phyloP scores from a whole-genome alignment of 2,888 invertebrate genomes.

The Lepidochrysops patricia region DNA sequence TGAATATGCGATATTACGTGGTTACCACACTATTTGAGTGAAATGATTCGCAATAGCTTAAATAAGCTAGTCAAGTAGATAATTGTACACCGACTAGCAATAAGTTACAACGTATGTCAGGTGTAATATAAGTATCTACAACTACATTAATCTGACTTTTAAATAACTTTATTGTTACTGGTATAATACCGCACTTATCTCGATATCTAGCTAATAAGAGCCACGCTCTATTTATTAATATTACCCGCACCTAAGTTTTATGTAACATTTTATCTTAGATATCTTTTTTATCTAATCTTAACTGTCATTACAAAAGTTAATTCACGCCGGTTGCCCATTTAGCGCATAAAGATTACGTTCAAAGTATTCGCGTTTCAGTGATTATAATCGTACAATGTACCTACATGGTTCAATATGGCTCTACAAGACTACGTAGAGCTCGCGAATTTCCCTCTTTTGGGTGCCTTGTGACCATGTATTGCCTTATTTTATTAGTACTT shows the following conservation, averaged over 20 bases:
- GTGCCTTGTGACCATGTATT: not conserved
- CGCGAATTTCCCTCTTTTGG: not conserved
- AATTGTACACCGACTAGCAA: not conserved
- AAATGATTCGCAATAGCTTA: too few relatives aligned
- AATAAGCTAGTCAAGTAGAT: too few relatives aligned
- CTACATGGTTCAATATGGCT: not conserved
- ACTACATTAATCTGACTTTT: not conserved
- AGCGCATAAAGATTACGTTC: not conserved
- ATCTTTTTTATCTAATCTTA: not conserved
- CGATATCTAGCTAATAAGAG: not conserved
- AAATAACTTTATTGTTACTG: not conserved
- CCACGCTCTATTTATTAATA: not conserved
- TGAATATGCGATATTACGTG: not conserved
- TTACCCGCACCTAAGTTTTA: not conserved
- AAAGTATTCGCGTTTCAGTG: not conserved
- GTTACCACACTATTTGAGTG: not conserved
- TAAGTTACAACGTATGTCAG: not conserved
- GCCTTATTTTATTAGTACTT: not conserved
- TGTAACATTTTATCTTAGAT: not conserved
- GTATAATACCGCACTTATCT: not conserved
- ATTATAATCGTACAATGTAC: not conserved
- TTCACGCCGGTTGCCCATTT: not conserved
- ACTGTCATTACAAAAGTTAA: not conserved
- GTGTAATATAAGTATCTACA: not conserved
- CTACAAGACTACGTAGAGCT: not conserved